Evolutionary conservation across 2,113 vertebrate species (phyloP), one percentile per base, ranked within the genome.

Genomic region (Phalacrocorax aristotelis): DNA sequence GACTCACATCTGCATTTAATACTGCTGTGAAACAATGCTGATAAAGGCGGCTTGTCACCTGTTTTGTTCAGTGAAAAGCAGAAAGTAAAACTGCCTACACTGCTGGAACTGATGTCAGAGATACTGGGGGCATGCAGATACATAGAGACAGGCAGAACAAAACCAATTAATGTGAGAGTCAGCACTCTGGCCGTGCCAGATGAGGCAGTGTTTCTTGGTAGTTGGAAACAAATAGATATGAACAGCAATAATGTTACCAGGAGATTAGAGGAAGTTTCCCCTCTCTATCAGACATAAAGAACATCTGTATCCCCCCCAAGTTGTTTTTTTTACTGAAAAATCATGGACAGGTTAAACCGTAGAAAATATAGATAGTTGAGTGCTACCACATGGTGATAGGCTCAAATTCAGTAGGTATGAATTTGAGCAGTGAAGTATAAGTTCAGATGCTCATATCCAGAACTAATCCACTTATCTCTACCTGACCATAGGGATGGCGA

Each of bases 391-490:
- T 3, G 61, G 64, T 64, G 84, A 83, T n/a, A 83, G 82, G 34
- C 36, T 89, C 70, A 88, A 90, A 94, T 91, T 87, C 61, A 69
- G 78, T 29, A 89, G 61, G 52, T 82, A 61, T 61, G 82, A 89
- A 79, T 93, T 83, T 79, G 36, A 94, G 84, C 70, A 86, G 62
- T 74, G 82, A 91, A 85, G 58, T 94, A 7, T 79, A 54, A 83
- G 15, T 96, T 94, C 71, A 74, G 70, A 85, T 90, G 93, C 75
- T 89, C 88, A 69, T 92, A 95, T 62, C 92, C 86, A 94, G 92
- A 97, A 97, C 92, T 95, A 97, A 97, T 96, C 80, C 94, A 94
- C 81, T 97, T 97, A 97, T 92, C 95, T 91, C 87, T 95, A 89
- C 61, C 89, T 95, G 87, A 58, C 94, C 95, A 82, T 44, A 92